Percentiles rank a stretch among this genome's conserved stretches.
phyloP scores from a whole-genome alignment of 2,888 invertebrate species.

The Gordius sp. region DNA sequence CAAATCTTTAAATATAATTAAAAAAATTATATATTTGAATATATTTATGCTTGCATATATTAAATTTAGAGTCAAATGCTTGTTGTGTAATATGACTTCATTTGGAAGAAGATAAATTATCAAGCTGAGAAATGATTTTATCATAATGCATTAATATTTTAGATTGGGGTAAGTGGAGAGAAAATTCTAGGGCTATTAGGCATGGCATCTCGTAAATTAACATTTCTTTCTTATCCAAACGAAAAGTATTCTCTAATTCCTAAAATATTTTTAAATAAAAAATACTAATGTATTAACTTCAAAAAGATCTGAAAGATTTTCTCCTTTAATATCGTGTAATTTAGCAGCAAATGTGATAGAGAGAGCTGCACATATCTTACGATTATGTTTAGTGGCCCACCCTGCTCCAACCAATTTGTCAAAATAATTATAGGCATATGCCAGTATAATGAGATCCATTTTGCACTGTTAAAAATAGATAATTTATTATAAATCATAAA shows the following conservation, averaged over 20 bases:
- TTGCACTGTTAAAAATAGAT: constrained; percentile 35
- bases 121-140: constrained; percentile 17
- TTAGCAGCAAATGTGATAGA: constrained; percentile 76
- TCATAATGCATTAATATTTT: constrained; percentile 84
- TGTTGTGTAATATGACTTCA: too few relatives aligned
- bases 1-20: too few relatives aligned
- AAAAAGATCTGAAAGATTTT: constrained; percentile 52
- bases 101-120: too few relatives aligned
- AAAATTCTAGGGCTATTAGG: constrained; percentile 71
- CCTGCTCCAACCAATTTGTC: constrained; percentile 55
- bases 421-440: constrained; percentile 90
- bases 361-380: constrained; percentile 78
- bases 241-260: constrained; percentile 66
- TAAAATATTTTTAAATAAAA: constrained; percentile 29
- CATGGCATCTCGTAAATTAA: constrained; percentile 74
- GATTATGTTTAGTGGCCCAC: constrained; percentile 53
- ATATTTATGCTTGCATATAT: too few relatives aligned
- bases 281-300: constrained; percentile 38
- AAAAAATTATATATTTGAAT: too few relatives aligned
- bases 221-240: constrained; percentile 62
- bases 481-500: neutral
- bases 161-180: constrained; percentile 61
- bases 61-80: too few relatives aligned
- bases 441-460: constrained; percentile 58
- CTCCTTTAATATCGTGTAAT: constrained; percentile 80